phyloP scores from a whole-genome alignment of 2,888 invertebrate genomes.

The Cheilosia impressa region DNA sequence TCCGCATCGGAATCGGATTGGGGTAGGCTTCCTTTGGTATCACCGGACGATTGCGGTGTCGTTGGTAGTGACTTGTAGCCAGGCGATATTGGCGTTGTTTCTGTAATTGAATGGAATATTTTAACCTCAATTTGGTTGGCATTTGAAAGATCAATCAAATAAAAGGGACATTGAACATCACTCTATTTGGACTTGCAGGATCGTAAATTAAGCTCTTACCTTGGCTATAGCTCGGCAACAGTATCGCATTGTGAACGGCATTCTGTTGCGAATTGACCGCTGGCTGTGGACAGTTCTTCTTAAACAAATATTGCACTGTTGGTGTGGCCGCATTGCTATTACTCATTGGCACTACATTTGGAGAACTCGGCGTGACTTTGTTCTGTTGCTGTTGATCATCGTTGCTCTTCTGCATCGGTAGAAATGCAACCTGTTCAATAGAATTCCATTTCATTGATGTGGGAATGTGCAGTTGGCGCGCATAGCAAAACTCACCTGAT shows the following conservation, averaged over 20 bases:
- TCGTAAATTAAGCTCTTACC: slow-evolving; percentile 43
- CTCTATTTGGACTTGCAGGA: too few species aligned
- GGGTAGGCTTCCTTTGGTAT: slow-evolving; percentile 68
- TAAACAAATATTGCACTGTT: slow-evolving; percentile 80
- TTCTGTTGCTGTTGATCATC: slow-evolving; percentile 76
- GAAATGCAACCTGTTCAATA: slow-evolving; percentile 73
- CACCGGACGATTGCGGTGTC: slow-evolving; percentile 82
- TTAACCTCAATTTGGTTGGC: too few species aligned
- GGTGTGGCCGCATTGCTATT: slow-evolving; percentile 72
- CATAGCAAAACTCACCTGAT: slow-evolving; percentile 80
- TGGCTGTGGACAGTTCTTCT: slow-evolving; percentile 79
- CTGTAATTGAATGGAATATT: slow-evolving; percentile 35
- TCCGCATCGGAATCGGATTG: slow-evolving; percentile 77
- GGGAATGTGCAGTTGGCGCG: neutral
- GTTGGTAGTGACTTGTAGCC: slow-evolving; percentile 82
- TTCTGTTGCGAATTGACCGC: slow-evolving; percentile 29
- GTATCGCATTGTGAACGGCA: slow-evolving; percentile 67
- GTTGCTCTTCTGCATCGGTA: slow-evolving; percentile 75
- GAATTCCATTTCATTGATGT: neutral
- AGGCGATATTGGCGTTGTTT: slow-evolving; percentile 80
- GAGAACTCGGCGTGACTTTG: slow-evolving; percentile 67
- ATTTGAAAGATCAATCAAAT: too few species aligned
- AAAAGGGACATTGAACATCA: too few species aligned
- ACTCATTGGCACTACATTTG: slow-evolving; percentile 69
- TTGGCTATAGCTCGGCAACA: slow-evolving; percentile 72